Conservation (phyloP, 2,113 vertebrate species). For the Podocnemis expansa region DNA sequence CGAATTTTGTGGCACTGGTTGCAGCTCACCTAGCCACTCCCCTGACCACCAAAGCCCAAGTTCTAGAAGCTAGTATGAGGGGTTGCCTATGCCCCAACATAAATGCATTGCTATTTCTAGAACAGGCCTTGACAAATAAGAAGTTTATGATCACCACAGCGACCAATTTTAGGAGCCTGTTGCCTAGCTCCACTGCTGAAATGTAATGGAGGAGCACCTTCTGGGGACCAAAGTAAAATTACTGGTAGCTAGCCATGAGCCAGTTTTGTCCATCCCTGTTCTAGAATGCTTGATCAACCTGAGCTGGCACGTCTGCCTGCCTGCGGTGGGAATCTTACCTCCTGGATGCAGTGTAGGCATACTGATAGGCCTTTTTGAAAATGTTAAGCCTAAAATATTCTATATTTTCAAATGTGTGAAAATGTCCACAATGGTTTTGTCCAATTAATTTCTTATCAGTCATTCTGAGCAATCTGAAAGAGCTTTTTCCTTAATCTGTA, state of each 20-base stretch:
- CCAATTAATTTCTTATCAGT: neutral
- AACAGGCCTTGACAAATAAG: too few relatives aligned
- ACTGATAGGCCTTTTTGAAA: neutral
- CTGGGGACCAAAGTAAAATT: too few relatives aligned
- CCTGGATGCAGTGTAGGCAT: neutral
- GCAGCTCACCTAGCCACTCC: neutral
- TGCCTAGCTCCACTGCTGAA: too few relatives aligned
- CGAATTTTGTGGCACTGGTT: neutral
- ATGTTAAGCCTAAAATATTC: neutral
- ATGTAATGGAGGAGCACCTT: too few relatives aligned
- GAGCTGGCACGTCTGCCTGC: neutral
- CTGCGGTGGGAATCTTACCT: neutral
- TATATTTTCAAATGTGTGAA: neutral
- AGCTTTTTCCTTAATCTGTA: neutral
- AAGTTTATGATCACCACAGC: too few relatives aligned
- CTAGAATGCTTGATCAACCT: neutral
- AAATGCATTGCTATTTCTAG: neutral
- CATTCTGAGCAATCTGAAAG: neutral
- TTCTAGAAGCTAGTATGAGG: neutral
- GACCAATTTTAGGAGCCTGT: too few relatives aligned
- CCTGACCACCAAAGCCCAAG: neutral
- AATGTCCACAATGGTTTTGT: neutral
- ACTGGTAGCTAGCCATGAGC: too few relatives aligned
- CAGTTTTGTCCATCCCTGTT: too few relatives aligned
- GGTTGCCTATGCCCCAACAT: neutral